Percentiles rank a stretch among this genome's conserved stretches.
These are phyloP conservation scores for Nysson spinosus DNA, from an alignment of 2,888 invertebrate genomes.

Conservation along the genomic window DNA sequence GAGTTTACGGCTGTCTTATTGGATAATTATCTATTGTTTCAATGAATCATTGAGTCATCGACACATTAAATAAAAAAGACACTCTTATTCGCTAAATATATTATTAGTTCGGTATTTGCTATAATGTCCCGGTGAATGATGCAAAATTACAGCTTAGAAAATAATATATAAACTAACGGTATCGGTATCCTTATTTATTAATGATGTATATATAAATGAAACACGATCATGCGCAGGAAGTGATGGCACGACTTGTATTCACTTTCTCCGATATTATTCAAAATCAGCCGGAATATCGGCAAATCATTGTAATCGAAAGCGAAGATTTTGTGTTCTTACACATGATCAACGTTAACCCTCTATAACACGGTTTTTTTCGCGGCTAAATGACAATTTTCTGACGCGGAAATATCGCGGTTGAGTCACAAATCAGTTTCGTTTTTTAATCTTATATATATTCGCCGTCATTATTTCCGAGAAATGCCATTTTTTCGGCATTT, in stretches of 20 bases:
- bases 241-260: slow-evolving; percentile 24
- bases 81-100: slow-evolving; percentile 14
- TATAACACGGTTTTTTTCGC: too few relatives aligned
- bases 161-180: slow-evolving; percentile 26
- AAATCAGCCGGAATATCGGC: not conserved
- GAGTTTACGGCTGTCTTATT: too few relatives aligned
- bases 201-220: slow-evolving; percentile 5
- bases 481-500: too few relatives aligned
- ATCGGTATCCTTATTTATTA: slow-evolving; percentile 7
- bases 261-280: not conserved
- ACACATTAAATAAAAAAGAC: slow-evolving; percentile 10
- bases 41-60: not conserved
- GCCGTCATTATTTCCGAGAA: too few relatives aligned
- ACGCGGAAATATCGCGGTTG: too few relatives aligned
- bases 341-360: too few relatives aligned
- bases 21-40: not conserved
- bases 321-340: not conserved
- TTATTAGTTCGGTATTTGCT: slow-evolving; percentile 13
- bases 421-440: too few relatives aligned
- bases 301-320: too few relatives aligned
- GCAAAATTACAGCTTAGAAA: slow-evolving; percentile 23
- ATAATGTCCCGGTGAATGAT: slow-evolving; percentile 9
- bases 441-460: too few relatives aligned
- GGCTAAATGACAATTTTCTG: too few relatives aligned
- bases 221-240: slow-evolving; percentile 7